These are phyloP conservation scores for Noctua janthina DNA, from an alignment of 2,888 invertebrate genomes.

Conservation along the genomic window DNA sequence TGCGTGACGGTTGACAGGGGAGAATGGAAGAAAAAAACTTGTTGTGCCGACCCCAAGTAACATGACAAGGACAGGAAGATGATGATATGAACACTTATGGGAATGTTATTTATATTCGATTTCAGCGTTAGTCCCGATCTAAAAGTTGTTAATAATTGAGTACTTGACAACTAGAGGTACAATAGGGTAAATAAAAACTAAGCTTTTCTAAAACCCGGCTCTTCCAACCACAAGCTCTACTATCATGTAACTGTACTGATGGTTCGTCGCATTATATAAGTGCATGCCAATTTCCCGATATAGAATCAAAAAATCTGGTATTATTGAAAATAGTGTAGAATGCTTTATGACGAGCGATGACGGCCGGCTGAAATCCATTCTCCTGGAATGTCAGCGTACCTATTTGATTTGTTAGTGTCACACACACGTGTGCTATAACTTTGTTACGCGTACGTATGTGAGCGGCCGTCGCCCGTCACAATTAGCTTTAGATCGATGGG, in stretches of 20 bases:
- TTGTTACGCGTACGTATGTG: background rate
- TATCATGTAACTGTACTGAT: no score
- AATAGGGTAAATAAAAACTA: no score
- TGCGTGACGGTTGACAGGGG: no score
- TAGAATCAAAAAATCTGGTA: background rate
- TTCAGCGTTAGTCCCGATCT: no score
- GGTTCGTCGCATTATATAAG: background rate
- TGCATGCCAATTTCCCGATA: background rate
- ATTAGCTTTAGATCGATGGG: constrained; percentile 15
- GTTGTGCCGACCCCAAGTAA: no score
- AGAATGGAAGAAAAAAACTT: no score
- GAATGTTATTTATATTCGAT: no score
- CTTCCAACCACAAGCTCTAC: background rate
- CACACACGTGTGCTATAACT: background rate
- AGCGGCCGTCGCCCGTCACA: background rate
- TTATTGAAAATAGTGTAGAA: background rate
- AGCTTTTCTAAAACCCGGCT: background rate
- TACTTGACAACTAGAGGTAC: no score
- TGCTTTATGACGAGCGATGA: constrained; percentile 14
- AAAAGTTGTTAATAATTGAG: no score
- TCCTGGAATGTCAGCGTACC: no score
- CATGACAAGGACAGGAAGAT: no score
- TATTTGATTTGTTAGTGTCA: background rate
- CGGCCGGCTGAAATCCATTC: background rate
- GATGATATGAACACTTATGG: no score